Evolutionary conservation across 2,113 vertebrate genomes (phyloP).

Genomic region (Actenoides lindsayi): DNA sequence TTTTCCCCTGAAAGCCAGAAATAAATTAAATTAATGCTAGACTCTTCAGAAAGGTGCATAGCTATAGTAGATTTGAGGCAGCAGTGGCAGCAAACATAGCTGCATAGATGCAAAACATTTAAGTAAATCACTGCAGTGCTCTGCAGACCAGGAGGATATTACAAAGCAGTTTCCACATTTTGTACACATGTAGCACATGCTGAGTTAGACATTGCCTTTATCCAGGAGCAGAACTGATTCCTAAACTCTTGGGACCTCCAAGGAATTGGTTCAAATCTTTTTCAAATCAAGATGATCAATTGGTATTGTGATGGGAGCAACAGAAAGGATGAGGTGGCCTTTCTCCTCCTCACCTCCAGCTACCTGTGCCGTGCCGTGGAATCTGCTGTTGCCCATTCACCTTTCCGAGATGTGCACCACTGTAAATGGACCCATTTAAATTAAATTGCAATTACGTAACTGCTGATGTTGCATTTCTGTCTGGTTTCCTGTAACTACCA

Average conservation of each 20-base stretch:
- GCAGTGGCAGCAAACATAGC: neutral
- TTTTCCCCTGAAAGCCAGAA: neutral
- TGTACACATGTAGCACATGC: neutral
- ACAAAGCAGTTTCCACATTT: neutral
- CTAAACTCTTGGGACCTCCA: neutral
- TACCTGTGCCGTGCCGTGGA: rapidly evolving
- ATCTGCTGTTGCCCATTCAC: neutral
- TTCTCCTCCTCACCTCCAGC: neutral
- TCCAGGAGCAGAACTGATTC: neutral
- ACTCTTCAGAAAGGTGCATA: neutral
- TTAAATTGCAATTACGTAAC: neutral
- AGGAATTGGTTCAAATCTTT: neutral
- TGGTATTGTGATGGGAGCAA: neutral
- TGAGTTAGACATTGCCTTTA: neutral
- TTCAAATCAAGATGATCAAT: neutral
- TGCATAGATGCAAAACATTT: neutral
- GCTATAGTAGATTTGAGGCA: neutral
- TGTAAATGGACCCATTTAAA: neutral
- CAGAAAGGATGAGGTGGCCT: neutral
- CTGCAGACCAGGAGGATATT: neutral
- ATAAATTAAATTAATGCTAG: neutral
- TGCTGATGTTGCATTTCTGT: neutral
- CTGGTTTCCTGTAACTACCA: neutral
- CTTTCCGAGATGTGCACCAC: neutral
- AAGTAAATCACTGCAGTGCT: neutral